A percentile compares a stretch with the other conserved stretches of the same genome.
Evolutionary conservation across 1,140 invertebrate genomes (phyloP).

Genomic region (Papilio xuthus): DNA sequence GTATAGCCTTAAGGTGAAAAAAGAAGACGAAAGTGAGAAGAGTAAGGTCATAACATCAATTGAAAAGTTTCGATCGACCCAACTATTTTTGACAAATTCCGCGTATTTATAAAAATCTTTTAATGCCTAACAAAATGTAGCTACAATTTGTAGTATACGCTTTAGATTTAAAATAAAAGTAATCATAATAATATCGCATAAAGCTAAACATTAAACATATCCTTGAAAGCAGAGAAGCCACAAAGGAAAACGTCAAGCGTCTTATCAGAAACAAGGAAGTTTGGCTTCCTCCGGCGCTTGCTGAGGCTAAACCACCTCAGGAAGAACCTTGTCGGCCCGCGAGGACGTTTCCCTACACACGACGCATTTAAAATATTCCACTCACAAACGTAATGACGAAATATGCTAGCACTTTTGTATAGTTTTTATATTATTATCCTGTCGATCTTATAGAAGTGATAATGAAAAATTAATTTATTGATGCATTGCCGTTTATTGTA

Average conservation of each 20-base stretch:
- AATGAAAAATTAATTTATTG: background rate
- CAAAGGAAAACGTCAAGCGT: constrained; percentile 18
- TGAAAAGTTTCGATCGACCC: too few species aligned
- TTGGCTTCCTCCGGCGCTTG: constrained; percentile 26
- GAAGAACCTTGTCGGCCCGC: constrained; percentile 47
- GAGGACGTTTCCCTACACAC: constrained; percentile 36
- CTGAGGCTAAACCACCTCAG: constrained; percentile 33
- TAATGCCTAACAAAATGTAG: too few species aligned
- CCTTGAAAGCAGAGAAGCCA: background rate
- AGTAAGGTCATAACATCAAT: too few species aligned
- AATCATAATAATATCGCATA: background rate
- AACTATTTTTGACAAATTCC: too few species aligned
- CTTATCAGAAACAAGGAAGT: constrained; percentile 33
- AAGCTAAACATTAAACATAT: background rate
- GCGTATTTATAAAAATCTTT: too few species aligned
- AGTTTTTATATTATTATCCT: background rate
- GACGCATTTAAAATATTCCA: constrained; percentile 26
- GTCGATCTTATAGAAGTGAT: background rate
- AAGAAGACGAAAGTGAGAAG: too few species aligned
- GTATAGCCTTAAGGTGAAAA: background rate
- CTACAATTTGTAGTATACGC: too few species aligned
- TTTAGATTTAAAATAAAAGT: background rate
- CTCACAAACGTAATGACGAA: constrained; percentile 11
- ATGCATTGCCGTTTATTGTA: too few species aligned
- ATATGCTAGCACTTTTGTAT: background rate